Evolutionary conservation across 2,888 invertebrate genomes (phyloP).

Genomic region (Alviniconcha strummeri): DNA sequence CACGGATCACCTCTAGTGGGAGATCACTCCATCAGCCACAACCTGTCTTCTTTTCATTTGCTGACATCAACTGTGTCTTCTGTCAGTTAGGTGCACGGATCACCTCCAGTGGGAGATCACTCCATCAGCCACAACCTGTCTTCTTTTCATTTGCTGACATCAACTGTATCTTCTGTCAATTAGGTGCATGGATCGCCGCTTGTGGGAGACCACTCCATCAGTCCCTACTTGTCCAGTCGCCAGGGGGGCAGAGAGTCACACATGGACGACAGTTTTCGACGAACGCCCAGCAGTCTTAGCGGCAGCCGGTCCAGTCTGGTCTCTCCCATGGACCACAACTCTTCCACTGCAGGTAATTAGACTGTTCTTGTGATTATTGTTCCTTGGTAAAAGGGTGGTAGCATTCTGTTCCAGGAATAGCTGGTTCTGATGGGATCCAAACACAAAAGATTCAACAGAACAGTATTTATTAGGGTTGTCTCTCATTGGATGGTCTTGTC

Average conservation of each 20-base stretch:
- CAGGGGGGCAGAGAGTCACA: slow-evolving; percentile 1
- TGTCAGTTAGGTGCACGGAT: not conserved
- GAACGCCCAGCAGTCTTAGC: slow-evolving; percentile 22
- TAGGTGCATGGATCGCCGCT: slow-evolving; percentile 17
- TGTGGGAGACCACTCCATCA: slow-evolving; percentile 30
- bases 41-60: not conserved
- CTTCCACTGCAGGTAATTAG: slow-evolving; percentile 10
- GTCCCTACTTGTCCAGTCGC: not conserved
- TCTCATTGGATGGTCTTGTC: too few relatives aligned
- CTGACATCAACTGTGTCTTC: too few relatives aligned
- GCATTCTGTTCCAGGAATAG: too few relatives aligned
- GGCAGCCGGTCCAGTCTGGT: slow-evolving; percentile 39
- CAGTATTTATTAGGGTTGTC: too few relatives aligned
- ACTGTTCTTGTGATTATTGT: not conserved
- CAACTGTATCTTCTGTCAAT: too few relatives aligned
- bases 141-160: too few relatives aligned
- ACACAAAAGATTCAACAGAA: too few relatives aligned
- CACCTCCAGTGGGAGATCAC: slow-evolving; percentile 28
- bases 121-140: slow-evolving; percentile 21
- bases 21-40: slow-evolving; percentile 28
- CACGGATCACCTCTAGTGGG: slow-evolving; percentile 24
- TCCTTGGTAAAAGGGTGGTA: too few relatives aligned
- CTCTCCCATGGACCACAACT: slow-evolving; percentile 27
- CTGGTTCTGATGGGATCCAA: too few relatives aligned
- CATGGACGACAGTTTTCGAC: slow-evolving; percentile 25